These are phyloP conservation scores for Pterocles gutturalis DNA, from an alignment of 2,113 vertebrate species.

Conservation along the genomic window DNA sequence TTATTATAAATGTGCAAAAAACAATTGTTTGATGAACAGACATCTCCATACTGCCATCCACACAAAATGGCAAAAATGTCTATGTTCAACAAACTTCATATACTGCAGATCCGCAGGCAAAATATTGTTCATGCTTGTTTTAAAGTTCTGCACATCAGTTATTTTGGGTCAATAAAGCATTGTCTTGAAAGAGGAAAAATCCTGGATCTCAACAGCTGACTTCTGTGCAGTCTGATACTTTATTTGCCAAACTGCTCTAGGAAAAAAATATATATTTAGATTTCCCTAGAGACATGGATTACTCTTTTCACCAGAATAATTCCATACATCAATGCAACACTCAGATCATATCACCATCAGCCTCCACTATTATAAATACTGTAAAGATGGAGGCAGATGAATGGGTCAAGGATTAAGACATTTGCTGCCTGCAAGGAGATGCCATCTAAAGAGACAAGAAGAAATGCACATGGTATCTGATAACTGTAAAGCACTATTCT, in stretches of 20 bases:
- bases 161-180: not conserved
- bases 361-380: not conserved
- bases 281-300: not conserved
- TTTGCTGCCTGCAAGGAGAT: not conserved
- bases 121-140: not conserved
- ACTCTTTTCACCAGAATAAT: not conserved
- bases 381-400: not conserved
- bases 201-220: not conserved
- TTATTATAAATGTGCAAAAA: not conserved
- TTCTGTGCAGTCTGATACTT: not conserved
- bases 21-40: not conserved
- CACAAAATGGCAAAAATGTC: not conserved
- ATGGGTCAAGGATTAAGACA: not conserved
- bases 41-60: not conserved
- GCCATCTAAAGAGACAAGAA: not conserved
- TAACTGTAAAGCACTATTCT: not conserved
- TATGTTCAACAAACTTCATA: not conserved
- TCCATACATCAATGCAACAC: fast-evolving
- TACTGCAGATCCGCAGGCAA: not conserved
- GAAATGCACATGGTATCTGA: not conserved
- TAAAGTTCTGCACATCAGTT: not conserved
- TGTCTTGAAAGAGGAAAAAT: not conserved
- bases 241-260: not conserved
- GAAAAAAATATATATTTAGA: not conserved
- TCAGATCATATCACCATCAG: not conserved